Percentiles rank a stretch among this genome's conserved stretches.
Evolutionary conservation across 2,113 vertebrate genomes (phyloP).

Genomic region (Centrocercus urophasianus): DNA sequence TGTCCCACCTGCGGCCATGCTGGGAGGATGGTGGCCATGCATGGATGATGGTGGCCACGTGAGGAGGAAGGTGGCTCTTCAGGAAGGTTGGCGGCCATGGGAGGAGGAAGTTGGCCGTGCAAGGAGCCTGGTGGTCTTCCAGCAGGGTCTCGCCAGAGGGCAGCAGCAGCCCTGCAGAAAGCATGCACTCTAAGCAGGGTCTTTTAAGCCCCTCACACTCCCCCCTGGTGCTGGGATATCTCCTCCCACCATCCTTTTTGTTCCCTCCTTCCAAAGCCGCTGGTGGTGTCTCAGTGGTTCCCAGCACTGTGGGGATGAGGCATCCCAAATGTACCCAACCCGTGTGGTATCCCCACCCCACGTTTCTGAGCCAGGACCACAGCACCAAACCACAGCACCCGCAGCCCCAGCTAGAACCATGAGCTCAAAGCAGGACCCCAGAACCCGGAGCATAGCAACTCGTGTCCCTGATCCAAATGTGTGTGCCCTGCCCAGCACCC

Average conservation of each 20-base stretch:
- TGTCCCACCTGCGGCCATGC: fast-evolving
- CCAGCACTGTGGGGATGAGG: neutral
- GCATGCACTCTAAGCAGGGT: neutral
- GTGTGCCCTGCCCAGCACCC: neutral
- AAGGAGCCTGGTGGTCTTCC: neutral
- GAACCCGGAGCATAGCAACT: neutral
- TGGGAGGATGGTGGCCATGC: neutral
- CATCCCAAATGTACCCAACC: fast-evolving
- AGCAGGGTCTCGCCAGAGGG: neutral
- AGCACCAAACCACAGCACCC: neutral
- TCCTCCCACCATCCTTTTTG: neutral
- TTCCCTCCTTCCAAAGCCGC: neutral
- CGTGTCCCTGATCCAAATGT: neutral
- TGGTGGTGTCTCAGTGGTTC: neutral
- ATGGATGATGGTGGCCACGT: fast-evolving
- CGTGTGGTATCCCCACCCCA: fast-evolving
- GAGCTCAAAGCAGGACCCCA: neutral
- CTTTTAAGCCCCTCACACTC: neutral
- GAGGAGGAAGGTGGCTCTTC: no score
- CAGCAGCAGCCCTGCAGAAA: neutral
- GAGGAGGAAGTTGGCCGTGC: fast-evolving
- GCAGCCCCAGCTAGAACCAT: no score
- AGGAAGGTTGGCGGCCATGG: neutral
- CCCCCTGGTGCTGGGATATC: neutral
- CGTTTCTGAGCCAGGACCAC: neutral